phyloP scores from a whole-genome alignment of 1,140 invertebrate genomes.

The Dendroctonus ponderosae region DNA sequence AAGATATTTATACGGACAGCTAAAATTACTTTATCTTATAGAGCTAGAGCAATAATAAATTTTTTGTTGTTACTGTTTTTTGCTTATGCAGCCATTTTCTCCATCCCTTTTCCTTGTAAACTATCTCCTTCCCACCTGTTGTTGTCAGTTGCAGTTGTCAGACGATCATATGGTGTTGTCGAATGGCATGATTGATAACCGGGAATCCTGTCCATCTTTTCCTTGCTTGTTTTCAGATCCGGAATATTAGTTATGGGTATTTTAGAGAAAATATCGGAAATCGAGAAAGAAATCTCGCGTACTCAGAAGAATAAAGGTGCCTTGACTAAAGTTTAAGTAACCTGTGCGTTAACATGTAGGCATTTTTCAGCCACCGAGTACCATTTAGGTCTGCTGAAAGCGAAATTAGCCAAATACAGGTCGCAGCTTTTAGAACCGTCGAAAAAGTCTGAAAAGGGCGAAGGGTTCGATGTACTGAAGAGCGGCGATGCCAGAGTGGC shows the following conservation, averaged over 20 bases:
- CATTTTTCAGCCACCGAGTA: slow-evolving; percentile 90
- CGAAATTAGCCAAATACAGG: slow-evolving; percentile 97
- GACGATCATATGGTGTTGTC: no score
- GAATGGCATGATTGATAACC: no score
- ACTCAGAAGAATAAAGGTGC: slow-evolving; percentile 99
- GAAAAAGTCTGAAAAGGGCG: slow-evolving; percentile 95
- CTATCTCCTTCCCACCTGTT: no score
- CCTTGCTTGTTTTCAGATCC: no score
- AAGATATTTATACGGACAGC: no score
- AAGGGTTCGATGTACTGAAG: slow-evolving; percentile 99
- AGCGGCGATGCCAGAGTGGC: slow-evolving; percentile 98
- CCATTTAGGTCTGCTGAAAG: slow-evolving; percentile 96
- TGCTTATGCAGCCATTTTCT: no score
- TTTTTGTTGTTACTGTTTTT: no score
- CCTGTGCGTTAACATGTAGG: not conserved
- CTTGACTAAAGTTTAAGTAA: not conserved
- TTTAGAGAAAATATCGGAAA: slow-evolving; percentile 96
- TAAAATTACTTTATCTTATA: no score
- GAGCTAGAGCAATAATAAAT: no score
- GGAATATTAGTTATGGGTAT: slow-evolving; percentile 76
- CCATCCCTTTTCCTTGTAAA: no score
- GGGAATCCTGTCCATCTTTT: no score
- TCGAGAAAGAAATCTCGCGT: slow-evolving; percentile 95
- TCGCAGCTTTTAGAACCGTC: slow-evolving; percentile 92
- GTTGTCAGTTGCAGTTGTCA: no score